Percentiles rank a stretch among this genome's conserved stretches.
These are phyloP conservation scores for Monochamus saltuarius DNA, from an alignment of 1,140 invertebrate genomes.

Conservation along the genomic window DNA sequence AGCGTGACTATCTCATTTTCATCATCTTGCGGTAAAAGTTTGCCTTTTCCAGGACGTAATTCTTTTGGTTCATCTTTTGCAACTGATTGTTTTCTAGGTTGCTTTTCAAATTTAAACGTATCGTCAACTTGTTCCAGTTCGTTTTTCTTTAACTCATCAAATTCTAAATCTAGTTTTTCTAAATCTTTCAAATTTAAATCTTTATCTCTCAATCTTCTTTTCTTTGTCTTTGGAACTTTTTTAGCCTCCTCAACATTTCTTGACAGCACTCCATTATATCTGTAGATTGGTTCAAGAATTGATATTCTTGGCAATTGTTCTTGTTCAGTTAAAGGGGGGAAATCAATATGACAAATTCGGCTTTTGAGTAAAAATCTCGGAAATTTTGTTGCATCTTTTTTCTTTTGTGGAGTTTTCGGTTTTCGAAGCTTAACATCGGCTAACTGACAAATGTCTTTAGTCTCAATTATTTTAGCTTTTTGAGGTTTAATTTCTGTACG, in stretches of 20 bases:
- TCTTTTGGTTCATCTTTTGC: conserved; percentile 41
- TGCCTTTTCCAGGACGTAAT: conserved; percentile 55
- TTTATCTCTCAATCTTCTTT: conserved; percentile 55
- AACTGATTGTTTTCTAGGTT: conserved; percentile 34
- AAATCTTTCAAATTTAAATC: conserved; percentile 72
- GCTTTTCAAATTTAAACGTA: conserved; percentile 34
- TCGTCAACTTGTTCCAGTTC: conserved; percentile 45
- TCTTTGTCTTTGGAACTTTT: conserved; percentile 59
- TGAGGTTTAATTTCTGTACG: conserved; percentile 61
- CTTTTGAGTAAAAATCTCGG: conserved; percentile 69
- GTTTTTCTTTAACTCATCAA: conserved; percentile 54
- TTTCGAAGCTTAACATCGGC: conserved; percentile 46
- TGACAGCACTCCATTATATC: conserved; percentile 66
- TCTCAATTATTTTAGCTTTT: conserved; percentile 64
- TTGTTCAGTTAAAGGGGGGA: conserved; percentile 57
- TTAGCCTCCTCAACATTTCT: conserved; percentile 70
- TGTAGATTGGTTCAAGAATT: conserved; percentile 57
- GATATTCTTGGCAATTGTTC: conserved; percentile 57
- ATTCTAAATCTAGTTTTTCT: conserved; percentile 67
- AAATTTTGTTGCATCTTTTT: conserved; percentile 54
- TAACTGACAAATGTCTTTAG: conserved; percentile 67
- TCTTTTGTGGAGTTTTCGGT: conserved; percentile 39
- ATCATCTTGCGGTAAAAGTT: conserved; percentile 42
- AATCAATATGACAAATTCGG: conserved; percentile 61
- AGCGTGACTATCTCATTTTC: conserved; percentile 20